Percentiles rank a stretch among this genome's conserved stretches.
phyloP scores from a whole-genome alignment of 2,888 invertebrate genomes.

The Linyphia triangularis region DNA sequence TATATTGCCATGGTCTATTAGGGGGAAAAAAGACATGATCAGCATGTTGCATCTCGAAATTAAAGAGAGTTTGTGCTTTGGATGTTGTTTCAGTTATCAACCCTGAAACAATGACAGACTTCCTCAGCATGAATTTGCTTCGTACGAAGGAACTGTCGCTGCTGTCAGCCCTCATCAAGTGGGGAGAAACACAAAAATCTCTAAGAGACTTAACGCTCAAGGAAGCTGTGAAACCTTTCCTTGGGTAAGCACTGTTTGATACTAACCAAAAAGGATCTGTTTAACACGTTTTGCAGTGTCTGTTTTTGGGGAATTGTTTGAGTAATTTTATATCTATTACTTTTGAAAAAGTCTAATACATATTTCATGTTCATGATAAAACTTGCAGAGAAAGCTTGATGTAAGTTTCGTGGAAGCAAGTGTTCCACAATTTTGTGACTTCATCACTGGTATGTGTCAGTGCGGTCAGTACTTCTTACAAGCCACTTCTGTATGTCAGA shows the following conservation, averaged over 20 bases:
- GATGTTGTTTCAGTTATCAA: background rate
- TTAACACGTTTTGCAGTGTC: background rate
- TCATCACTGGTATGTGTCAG: too few species aligned
- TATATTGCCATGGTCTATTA: background rate
- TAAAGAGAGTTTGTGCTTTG: background rate
- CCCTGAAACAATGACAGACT: background rate
- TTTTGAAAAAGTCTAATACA: background rate
- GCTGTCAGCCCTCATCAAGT: constrained; percentile 13
- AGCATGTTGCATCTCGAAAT: background rate
- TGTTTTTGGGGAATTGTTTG: background rate
- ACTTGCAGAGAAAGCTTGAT: too few species aligned
- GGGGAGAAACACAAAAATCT: constrained; percentile 15
- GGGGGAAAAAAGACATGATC: background rate
- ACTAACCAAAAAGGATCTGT: background rate
- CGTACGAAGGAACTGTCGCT: background rate
- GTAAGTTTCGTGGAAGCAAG: too few species aligned
- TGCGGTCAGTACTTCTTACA: too few species aligned
- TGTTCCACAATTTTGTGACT: too few species aligned
- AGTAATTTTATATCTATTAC: background rate
- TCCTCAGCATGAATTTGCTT: background rate
- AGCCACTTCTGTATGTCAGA: too few species aligned
- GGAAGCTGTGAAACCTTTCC: background rate
- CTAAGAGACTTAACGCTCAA: background rate
- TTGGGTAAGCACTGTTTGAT: constrained; percentile 3
- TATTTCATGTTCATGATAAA: background rate